These are phyloP conservation scores for Coranthus polyacanthus DNA, from an alignment of 2,797 vertebrate species.

Conservation along the genomic window DNA sequence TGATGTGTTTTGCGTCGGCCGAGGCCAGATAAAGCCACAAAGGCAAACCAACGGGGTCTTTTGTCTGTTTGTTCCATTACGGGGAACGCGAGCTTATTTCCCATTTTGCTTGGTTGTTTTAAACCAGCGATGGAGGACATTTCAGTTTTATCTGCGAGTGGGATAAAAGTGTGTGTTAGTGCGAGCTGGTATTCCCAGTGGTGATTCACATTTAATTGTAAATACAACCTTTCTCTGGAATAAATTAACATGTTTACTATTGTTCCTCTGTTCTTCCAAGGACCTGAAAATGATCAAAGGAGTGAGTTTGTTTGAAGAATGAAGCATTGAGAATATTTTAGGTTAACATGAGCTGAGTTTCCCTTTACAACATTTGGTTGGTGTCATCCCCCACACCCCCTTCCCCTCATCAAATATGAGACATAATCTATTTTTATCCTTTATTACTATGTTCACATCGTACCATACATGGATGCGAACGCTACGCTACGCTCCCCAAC, in stretches of 20 bases:
- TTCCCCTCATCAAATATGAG: constrained; percentile 57
- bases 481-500: constrained; percentile 46
- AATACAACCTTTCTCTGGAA: constrained; percentile 81
- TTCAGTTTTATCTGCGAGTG: too few relatives aligned
- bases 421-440: constrained; percentile 64
- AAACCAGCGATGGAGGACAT: too few relatives aligned
- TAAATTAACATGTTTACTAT: constrained; percentile 82
- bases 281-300: constrained; percentile 81
- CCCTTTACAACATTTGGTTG: constrained; percentile 60
- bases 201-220: constrained; percentile 77
- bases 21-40: constrained; percentile 81
- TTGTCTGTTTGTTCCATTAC: constrained; percentile 79
- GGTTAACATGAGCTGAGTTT: constrained; percentile 77
- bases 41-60: constrained; percentile 73
- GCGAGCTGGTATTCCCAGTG: constrained; percentile 57
- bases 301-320: constrained; percentile 82
- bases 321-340: constrained; percentile 83
- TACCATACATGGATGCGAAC: constrained; percentile 52
- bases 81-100: constrained; percentile 56
- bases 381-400: constrained; percentile 47
- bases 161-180: constrained; percentile 44
- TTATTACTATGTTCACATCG: constrained; percentile 54
- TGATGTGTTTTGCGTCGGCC: constrained; percentile 66
- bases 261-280: constrained; percentile 74
- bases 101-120: constrained; percentile 44